A percentile compares a stretch with the other conserved stretches of the same genome.
These are phyloP conservation scores for Ophraella communa DNA, from an alignment of 2,888 invertebrate genomes.

Conservation along the genomic window DNA sequence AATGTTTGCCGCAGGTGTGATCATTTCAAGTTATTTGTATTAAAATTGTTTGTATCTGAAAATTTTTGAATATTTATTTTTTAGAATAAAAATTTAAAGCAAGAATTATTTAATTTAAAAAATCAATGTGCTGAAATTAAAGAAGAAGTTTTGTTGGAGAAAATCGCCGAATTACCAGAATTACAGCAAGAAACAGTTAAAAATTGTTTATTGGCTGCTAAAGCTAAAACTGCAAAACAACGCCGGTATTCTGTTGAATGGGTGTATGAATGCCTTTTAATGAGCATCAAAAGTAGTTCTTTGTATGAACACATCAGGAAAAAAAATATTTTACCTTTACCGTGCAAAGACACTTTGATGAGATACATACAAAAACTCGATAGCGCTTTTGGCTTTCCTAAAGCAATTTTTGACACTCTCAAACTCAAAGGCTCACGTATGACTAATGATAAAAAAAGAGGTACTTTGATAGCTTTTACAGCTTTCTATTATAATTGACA, in stretches of 20 bases:
- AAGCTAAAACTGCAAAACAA: too few relatives aligned
- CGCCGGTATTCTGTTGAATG: too few relatives aligned
- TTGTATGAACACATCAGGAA: not conserved
- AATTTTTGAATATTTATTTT: too few relatives aligned
- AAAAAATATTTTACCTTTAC: not conserved
- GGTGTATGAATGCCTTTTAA: too few relatives aligned
- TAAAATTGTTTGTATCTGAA: too few relatives aligned
- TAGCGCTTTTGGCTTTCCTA: not conserved
- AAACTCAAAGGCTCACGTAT: not conserved
- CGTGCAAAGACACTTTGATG: not conserved
- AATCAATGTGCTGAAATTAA: not conserved
- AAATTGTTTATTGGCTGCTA: not conserved
- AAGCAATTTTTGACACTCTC: not conserved
- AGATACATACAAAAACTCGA: not conserved
- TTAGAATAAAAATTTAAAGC: too few relatives aligned
- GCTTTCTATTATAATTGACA: too few relatives aligned
- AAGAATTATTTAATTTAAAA: not conserved
- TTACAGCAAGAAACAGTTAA: not conserved
- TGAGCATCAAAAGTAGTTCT: not conserved
- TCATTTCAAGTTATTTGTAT: too few relatives aligned
- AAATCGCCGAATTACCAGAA: not conserved
- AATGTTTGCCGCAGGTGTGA: too few relatives aligned
- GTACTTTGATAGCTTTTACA: too few relatives aligned
- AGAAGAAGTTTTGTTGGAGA: not conserved
- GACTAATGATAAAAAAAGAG: not conserved